Evolutionary conservation across 2,888 invertebrate species (phyloP).

Genomic region (Pyrocoelia pectoralis): DNA sequence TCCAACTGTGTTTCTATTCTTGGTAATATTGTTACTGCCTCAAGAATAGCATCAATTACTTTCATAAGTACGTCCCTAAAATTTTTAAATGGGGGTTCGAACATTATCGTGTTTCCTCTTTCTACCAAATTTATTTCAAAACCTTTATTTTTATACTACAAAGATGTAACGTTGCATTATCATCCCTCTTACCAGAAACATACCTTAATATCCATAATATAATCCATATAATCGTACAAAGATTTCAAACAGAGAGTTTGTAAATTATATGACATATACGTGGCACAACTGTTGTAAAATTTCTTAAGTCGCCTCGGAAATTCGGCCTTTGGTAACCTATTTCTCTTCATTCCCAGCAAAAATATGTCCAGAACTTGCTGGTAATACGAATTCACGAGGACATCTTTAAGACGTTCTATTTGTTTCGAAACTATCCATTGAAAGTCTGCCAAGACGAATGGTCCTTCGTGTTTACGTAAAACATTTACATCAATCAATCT

Average conservation of each 20-base stretch:
- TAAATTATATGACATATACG: slow-evolving; percentile 88
- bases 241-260: slow-evolving; percentile 84
- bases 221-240: slow-evolving; percentile 78
- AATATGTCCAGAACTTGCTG: slow-evolving; percentile 71
- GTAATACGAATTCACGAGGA: slow-evolving; percentile 72
- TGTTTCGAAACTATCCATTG: slow-evolving; percentile 64
- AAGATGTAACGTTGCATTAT: slow-evolving; percentile 28
- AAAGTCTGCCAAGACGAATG: slow-evolving; percentile 75
- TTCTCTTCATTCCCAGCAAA: slow-evolving; percentile 71
- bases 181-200: too few species aligned
- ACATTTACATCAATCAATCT: slow-evolving; percentile 68
- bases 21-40: slow-evolving; percentile 75
- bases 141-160: slow-evolving; percentile 73
- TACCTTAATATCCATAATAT: slow-evolving; percentile 81
- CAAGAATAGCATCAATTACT: slow-evolving; percentile 77
- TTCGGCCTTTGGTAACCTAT: slow-evolving; percentile 71
- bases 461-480: slow-evolving; percentile 66
- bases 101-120: slow-evolving; percentile 69
- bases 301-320: slow-evolving; percentile 72
- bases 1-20: slow-evolving; percentile 83
- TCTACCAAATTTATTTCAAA: slow-evolving; percentile 70
- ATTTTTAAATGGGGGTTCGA: slow-evolving; percentile 79
- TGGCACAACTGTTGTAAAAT: slow-evolving; percentile 86
- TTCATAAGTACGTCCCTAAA: slow-evolving; percentile 75
- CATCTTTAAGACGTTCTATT: slow-evolving; percentile 72